Percentiles rank a stretch among this genome's conserved stretches.
Conservation (phyloP, 2,888 invertebrate species). For the Cancer borealis region DNA sequence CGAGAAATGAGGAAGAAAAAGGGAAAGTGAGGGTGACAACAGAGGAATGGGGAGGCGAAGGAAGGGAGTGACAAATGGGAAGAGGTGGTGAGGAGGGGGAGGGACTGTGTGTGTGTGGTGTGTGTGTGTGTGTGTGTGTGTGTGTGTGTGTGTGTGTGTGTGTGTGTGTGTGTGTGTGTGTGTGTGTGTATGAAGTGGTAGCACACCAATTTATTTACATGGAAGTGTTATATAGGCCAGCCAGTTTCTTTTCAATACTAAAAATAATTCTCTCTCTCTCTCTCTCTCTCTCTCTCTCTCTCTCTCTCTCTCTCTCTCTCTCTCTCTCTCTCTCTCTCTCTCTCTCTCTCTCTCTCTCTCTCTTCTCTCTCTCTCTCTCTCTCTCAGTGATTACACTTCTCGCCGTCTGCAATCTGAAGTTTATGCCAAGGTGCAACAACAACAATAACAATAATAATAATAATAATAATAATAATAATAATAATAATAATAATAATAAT, state of each 20-base stretch:
- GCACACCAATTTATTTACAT: not conserved
- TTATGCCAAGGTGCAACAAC: not conserved
- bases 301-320: not conserved
- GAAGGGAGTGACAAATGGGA: not conserved
- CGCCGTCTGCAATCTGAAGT: too few relatives aligned
- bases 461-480: not conserved
- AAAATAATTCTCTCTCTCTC: not conserved
- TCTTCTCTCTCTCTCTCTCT: not conserved
- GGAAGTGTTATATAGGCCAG: not conserved
- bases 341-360: not conserved
- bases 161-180: slow-evolving; percentile 46
- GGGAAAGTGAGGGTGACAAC: slow-evolving; percentile 4
- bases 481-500: not conserved
- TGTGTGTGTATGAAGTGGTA: not conserved
- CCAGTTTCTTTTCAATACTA: not conserved
- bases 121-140: slow-evolving; percentile 34
- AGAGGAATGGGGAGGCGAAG: not conserved
- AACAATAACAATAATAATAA: not conserved
- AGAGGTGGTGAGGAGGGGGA: too few relatives aligned
- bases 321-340: not conserved
- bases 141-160: slow-evolving; percentile 53
- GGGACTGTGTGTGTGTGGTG: not conserved
- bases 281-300: not conserved
- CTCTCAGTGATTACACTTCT: too few relatives aligned
- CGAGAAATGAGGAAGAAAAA: slow-evolving; percentile 42